Conservation (phyloP, 2,797 vertebrate species). For the Rhinogobio ventralis region DNA sequence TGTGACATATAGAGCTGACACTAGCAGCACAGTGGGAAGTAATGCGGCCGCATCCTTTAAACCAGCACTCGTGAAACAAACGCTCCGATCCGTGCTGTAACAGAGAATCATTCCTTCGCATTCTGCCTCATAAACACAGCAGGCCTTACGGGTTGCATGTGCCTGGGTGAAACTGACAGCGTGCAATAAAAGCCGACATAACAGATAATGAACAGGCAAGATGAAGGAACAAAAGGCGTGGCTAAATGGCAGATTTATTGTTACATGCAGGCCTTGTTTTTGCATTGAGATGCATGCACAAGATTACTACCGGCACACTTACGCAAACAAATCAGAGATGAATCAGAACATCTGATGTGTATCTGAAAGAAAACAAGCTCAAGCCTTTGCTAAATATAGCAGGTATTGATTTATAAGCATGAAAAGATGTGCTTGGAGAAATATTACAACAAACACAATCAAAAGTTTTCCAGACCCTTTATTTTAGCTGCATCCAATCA, state of each 20-base stretch:
- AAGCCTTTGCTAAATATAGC: slow-evolving; percentile 29
- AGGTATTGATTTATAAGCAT: slow-evolving; percentile 35
- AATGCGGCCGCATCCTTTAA: slow-evolving; percentile 31
- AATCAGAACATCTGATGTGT: not conserved
- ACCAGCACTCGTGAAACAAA: slow-evolving; percentile 43
- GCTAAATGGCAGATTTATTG: slow-evolving; percentile 12
- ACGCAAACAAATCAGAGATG: slow-evolving; percentile 9
- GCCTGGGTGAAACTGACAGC: slow-evolving; percentile 1
- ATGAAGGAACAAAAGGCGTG: not conserved
- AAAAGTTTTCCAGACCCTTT: not conserved
- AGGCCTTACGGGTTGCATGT: not conserved
- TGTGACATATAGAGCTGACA: slow-evolving; percentile 30
- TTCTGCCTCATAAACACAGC: slow-evolving; percentile 30
- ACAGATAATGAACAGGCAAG: slow-evolving; percentile 32
- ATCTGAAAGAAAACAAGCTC: not conserved
- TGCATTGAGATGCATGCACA: not conserved
- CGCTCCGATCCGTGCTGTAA: not conserved
- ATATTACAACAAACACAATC: slow-evolving; percentile 6
- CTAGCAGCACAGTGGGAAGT: slow-evolving; percentile 27
- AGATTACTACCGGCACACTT: not conserved
- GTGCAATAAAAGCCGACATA: slow-evolving; percentile 24
- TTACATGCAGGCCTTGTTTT: not conserved
- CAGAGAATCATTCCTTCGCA: slow-evolving; percentile 15
- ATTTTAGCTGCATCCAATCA: not conserved
- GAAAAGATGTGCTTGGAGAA: slow-evolving; percentile 17